Percentiles rank a stretch among this genome's conserved stretches.
Conservation (phyloP, 2,888 invertebrate genomes). For the Diplolepis rosae region DNA sequence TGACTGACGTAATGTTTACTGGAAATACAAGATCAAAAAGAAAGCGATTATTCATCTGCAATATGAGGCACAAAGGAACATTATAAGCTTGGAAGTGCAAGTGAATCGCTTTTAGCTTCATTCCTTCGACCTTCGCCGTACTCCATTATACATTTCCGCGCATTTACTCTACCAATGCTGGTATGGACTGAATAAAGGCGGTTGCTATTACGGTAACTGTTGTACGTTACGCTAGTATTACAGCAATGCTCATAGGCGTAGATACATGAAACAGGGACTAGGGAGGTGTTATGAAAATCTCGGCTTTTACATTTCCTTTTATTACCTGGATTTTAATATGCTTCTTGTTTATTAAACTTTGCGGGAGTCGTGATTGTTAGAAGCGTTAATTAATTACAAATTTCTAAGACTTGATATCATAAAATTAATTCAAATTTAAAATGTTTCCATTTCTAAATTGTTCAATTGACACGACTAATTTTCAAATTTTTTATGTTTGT, state of each 20-base stretch:
- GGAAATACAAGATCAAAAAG: neutral
- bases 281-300: conserved; percentile 6
- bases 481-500: too few relatives aligned
- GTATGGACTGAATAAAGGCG: conserved; percentile 44
- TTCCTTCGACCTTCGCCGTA: conserved; percentile 44
- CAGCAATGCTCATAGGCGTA: conserved; percentile 7
- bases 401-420: too few relatives aligned
- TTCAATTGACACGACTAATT: too few relatives aligned
- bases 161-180: conserved; percentile 8
- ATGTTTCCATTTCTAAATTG: too few relatives aligned
- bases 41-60: neutral
- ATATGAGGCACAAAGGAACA: neutral
- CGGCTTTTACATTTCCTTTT: conserved; percentile 18
- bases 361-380: too few relatives aligned
- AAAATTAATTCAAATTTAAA: too few relatives aligned
- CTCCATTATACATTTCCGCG: conserved; percentile 33
- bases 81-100: neutral
- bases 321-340: neutral
- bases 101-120: conserved; percentile 44
- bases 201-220: conserved; percentile 48
- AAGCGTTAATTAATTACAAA: too few relatives aligned
- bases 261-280: neutral
- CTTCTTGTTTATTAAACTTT: neutral
- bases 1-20: neutral
- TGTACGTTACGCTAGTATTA: conserved; percentile 35